Base-by-base conservation (phyloP, 2,113 vertebrate genomes). In the Entomyzon cyanotis region DNA sequence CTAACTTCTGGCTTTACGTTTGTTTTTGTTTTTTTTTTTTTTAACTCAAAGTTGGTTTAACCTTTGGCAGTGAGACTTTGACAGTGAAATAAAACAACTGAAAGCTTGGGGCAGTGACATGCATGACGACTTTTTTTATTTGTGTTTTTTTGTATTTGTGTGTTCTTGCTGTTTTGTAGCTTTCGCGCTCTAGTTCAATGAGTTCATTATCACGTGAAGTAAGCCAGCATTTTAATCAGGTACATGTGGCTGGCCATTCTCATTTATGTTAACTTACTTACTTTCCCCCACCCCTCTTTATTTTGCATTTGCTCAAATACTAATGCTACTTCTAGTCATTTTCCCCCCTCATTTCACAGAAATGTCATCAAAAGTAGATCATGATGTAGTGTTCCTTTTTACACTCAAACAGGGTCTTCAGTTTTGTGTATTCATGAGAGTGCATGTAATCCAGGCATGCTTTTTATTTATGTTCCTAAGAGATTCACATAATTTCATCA, bases 201-300 rank as follows among this genome's bases (percentile, higher is more conserved):
- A 99, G 99, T 98, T 99, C 99, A 97, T 98, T 99, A 98, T 99
- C 99, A 96, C 98, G 98, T 63, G 99, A 99, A 99, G 99, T 99
- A 97, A 99, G 99, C 99, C 99, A 98, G 98, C 99, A 99, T 98
- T 98, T 99, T 97, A 98, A 99, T 96, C 99, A 99, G 99, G 99
- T 99, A 99, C 98, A 96, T 98, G 93, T 96, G 98, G 98, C 98
- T 98, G 98, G 98, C 97, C 62, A 89, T 95, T 86, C 76, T 95
- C 91, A 93, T 93, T 86, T 92, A 62, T 88, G 35, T 73, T 88
- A 37, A 78, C 78, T 84, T 71, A 74, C 37, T 84, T 94, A 44
- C 89, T 94, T 87, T 30, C 37, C 69, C 35, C 2, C 7, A 7
- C 27, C 37, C 14, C 13, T 49, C 41, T 84, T 89, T 35, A 53